phyloP scores from a whole-genome alignment of 2,113 vertebrate genomes.

The Chrysochloris asiatica region DNA sequence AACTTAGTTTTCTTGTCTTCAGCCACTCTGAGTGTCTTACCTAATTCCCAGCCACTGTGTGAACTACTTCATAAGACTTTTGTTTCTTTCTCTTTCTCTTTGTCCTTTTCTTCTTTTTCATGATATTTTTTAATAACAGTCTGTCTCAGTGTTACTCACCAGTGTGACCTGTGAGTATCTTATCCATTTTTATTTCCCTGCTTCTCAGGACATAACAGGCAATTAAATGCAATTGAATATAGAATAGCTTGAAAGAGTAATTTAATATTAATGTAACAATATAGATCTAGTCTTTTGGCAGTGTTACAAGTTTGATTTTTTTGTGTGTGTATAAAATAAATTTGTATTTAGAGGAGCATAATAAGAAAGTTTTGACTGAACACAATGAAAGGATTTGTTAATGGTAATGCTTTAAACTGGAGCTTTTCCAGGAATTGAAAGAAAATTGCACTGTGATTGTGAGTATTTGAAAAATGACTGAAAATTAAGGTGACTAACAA shows the following conservation, averaged over 20 bases:
- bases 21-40: background rate
- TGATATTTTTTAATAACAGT: background rate
- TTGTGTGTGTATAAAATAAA: background rate
- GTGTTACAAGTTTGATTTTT: background rate
- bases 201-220: background rate
- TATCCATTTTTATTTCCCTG: background rate
- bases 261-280: background rate
- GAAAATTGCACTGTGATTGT: background rate
- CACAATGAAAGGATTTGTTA: background rate
- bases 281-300: background rate
- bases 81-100: too few relatives aligned
- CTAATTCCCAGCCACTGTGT: background rate
- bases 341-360: background rate
- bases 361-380: background rate
- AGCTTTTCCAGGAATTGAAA: background rate
- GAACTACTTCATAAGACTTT: background rate
- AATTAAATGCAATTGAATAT: background rate
- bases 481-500: background rate
- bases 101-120: too few relatives aligned
- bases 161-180: background rate
- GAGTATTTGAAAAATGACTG: background rate
- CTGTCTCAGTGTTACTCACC: background rate
- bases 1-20: background rate
- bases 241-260: background rate
- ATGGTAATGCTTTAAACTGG: background rate